Evolutionary conservation across 2,888 invertebrate species (phyloP).

Genomic region (Aelia acuminata): DNA sequence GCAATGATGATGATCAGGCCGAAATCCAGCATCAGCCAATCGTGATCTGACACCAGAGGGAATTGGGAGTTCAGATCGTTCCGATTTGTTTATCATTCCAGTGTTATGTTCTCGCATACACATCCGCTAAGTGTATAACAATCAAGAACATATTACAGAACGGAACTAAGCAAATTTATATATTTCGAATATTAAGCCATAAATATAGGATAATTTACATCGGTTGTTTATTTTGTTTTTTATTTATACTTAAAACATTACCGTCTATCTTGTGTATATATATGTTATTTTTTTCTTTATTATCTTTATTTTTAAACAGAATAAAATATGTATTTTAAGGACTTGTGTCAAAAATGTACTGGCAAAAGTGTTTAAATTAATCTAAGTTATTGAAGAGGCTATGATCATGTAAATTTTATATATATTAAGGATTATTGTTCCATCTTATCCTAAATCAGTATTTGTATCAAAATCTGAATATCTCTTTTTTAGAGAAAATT

Average conservation of each 20-base stretch:
- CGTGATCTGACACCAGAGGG: conserved; percentile 59
- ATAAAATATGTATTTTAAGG: conserved; percentile 5
- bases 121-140: conserved; percentile 48
- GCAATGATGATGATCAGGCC: conserved; percentile 95
- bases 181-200: conserved; percentile 53
- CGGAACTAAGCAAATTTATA: conserved; percentile 54
- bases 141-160: conserved; percentile 46
- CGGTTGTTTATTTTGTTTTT: conserved; percentile 35
- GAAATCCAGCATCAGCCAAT: conserved; percentile 71
- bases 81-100: conserved; percentile 41
- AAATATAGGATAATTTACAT: conserved; percentile 54
- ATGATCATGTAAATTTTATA: conserved; percentile 53
- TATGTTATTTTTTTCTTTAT: conserved; percentile 41
- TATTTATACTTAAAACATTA: conserved; percentile 55
- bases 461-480: conserved; percentile 33
- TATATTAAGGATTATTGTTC: conserved; percentile 41
- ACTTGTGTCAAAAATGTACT: conserved; percentile 38
- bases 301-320: conserved; percentile 51
- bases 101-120: conserved; percentile 51
- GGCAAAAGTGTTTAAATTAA: conserved; percentile 36
- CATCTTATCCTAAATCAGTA: conserved; percentile 37
- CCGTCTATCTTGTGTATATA: conserved; percentile 51
- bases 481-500: neutral
- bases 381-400: conserved; percentile 59
- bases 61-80: neutral